Evolutionary conservation across 2,113 vertebrate genomes (phyloP).

Genomic region (Delphinapterus leucas): DNA sequence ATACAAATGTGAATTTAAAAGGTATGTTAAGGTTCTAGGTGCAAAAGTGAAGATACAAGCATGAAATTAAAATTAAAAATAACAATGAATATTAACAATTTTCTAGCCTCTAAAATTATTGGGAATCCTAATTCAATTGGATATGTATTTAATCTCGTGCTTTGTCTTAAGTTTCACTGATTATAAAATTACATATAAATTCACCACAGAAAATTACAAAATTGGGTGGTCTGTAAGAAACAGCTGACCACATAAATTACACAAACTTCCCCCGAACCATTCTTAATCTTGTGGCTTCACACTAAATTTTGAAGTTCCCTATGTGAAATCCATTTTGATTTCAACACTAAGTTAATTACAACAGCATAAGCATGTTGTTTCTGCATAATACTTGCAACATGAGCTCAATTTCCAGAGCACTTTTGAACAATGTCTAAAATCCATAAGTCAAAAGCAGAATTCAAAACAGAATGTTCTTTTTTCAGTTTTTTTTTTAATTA

Average conservation of each 20-base stretch:
- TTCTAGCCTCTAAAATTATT: conserved; percentile 40
- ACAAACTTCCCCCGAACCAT: conserved; percentile 16
- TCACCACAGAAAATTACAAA: conserved; percentile 42
- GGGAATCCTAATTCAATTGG: conserved; percentile 22
- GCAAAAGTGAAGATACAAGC: conserved; percentile 39
- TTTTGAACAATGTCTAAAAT: conserved; percentile 43
- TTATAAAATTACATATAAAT: conserved; percentile 44
- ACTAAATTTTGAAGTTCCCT: conserved; percentile 55
- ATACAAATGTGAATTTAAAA: conserved; percentile 33
- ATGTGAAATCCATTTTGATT: conserved; percentile 61
- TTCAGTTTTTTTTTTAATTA: neutral
- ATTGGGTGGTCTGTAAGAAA: conserved; percentile 34
- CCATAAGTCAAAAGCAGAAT: conserved; percentile 43
- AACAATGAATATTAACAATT: conserved; percentile 32
- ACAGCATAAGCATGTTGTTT: conserved; percentile 40
- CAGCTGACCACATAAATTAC: neutral
- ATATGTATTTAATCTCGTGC: neutral
- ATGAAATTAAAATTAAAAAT: conserved; percentile 58
- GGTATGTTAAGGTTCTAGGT: conserved; percentile 11
- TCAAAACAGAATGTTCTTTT: neutral
- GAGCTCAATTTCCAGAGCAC: conserved; percentile 17
- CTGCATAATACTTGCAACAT: conserved; percentile 45
- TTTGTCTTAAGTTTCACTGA: conserved; percentile 34
- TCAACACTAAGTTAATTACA: conserved; percentile 59
- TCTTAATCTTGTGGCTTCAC: neutral